phyloP scores from a whole-genome alignment of 2,888 invertebrate species.

The Trissolcus japonicus region DNA sequence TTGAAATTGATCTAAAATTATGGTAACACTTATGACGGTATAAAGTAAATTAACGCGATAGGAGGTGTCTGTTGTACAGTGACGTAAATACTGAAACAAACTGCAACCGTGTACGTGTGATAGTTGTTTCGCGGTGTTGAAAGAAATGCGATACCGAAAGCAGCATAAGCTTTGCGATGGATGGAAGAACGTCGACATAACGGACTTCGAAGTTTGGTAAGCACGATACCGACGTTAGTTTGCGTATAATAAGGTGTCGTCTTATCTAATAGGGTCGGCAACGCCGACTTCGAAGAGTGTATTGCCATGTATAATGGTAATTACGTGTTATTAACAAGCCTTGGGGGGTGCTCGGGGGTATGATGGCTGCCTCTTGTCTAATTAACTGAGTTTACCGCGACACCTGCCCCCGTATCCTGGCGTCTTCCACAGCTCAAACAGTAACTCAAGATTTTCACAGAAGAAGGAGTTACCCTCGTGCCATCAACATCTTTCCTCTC shows the following conservation, averaged over 20 bases:
- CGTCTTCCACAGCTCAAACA: conserved; percentile 73
- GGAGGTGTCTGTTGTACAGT: conserved; percentile 36
- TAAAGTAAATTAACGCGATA: conserved; percentile 32
- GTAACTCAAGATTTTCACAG: conserved; percentile 74
- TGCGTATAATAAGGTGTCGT: conserved; percentile 76
- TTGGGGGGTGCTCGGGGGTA: conserved; percentile 65
- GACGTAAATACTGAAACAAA: conserved; percentile 40
- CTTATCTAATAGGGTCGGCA: conserved; percentile 75
- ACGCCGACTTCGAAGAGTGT: conserved; percentile 73
- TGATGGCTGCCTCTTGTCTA: conserved; percentile 76
- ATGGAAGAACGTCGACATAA: conserved; percentile 60
- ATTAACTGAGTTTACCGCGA: conserved; percentile 77
- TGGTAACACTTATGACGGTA: neutral
- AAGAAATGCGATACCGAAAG: conserved; percentile 57
- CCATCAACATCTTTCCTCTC: conserved; percentile 59
- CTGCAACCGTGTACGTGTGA: conserved; percentile 29
- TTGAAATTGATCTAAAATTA: conserved; percentile 1
- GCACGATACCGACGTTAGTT: conserved; percentile 67
- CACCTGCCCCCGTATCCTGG: conserved; percentile 74
- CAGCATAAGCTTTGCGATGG: conserved; percentile 55
- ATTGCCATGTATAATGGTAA: conserved; percentile 77
- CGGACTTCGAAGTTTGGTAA: conserved; percentile 62
- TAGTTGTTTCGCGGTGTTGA: conserved; percentile 52
- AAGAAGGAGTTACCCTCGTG: conserved; percentile 62
- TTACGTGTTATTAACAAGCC: conserved; percentile 77